phyloP scores from a whole-genome alignment of 2,113 vertebrate species.

The Actenoides lindsayi region DNA sequence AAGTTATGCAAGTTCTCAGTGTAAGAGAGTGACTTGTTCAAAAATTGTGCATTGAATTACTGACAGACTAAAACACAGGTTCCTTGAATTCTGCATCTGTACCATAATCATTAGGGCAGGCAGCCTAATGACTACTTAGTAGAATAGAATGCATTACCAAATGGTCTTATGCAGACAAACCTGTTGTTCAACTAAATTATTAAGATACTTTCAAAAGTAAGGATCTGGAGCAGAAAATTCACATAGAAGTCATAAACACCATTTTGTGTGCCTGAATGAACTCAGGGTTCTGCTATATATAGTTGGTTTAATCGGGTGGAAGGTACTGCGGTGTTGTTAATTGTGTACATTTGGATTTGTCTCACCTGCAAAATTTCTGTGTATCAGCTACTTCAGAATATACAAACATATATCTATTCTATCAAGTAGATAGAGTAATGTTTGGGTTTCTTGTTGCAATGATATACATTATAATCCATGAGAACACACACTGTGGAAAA shows the following conservation, averaged over 20 bases:
- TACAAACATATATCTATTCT: neutral
- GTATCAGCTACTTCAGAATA: neutral
- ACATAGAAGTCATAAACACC: neutral
- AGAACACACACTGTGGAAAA: neutral
- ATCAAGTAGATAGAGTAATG: neutral
- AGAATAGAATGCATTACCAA: neutral
- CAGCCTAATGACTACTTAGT: constrained; percentile 8
- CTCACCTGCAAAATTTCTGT: neutral
- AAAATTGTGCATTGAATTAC: neutral
- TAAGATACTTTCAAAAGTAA: neutral
- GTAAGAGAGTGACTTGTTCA: neutral
- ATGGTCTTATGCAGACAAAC: neutral
- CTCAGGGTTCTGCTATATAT: neutral
- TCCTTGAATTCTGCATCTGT: neutral
- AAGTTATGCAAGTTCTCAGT: constrained; percentile 23
- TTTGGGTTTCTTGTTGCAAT: neutral
- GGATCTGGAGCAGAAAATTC: constrained; percentile 30
- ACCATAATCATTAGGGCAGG: neutral
- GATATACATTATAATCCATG: neutral
- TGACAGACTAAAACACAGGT: neutral
- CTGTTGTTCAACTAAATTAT: constrained; percentile 34
- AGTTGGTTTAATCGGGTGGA: neutral
- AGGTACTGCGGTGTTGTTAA: neutral
- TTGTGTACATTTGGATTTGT: neutral
- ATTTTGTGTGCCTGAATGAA: neutral